These are phyloP conservation scores for Astropecten irregularis DNA, from an alignment of 53 echinoderm and acorn worm species.

Conservation along the genomic window DNA sequence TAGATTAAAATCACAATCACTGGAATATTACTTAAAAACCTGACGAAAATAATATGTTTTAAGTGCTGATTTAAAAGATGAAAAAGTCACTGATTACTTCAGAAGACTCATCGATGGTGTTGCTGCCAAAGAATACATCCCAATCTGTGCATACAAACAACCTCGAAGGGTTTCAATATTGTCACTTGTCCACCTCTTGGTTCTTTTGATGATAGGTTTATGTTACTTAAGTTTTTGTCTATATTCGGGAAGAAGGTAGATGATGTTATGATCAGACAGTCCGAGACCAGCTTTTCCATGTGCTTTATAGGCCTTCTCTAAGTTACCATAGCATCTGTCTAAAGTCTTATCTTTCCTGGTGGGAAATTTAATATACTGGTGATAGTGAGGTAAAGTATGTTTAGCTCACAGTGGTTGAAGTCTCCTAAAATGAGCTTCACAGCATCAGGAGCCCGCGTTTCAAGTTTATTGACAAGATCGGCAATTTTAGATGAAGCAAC, in stretches of 20 bases:
- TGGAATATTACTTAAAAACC: no score
- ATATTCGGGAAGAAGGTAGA: neutral
- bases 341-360: conserved; percentile 22
- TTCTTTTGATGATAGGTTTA: conserved; percentile 2
- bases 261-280: conserved; percentile 23
- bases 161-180: neutral
- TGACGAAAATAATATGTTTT: no score
- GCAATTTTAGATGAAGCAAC: neutral
- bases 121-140: neutral
- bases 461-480: neutral
- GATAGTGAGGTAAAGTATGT: conserved; percentile 32
- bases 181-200: neutral
- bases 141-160: conserved; percentile 34
- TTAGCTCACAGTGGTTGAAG: conserved; percentile 41
- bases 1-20: no score
- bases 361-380: conserved; percentile 27
- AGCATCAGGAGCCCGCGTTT: neutral
- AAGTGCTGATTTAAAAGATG: no score
- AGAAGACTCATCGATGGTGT: neutral
- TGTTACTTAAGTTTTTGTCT: conserved; percentile 34
- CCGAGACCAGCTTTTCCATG: conserved; percentile 26
- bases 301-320: conserved; percentile 16
- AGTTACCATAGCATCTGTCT: conserved; percentile 41
- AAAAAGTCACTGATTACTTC: conserved; percentile 1
- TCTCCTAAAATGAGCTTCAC: conserved; percentile 18